These are phyloP conservation scores for Pseudopipra pipra DNA, from an alignment of 2,113 vertebrate species.

Conservation along the genomic window DNA sequence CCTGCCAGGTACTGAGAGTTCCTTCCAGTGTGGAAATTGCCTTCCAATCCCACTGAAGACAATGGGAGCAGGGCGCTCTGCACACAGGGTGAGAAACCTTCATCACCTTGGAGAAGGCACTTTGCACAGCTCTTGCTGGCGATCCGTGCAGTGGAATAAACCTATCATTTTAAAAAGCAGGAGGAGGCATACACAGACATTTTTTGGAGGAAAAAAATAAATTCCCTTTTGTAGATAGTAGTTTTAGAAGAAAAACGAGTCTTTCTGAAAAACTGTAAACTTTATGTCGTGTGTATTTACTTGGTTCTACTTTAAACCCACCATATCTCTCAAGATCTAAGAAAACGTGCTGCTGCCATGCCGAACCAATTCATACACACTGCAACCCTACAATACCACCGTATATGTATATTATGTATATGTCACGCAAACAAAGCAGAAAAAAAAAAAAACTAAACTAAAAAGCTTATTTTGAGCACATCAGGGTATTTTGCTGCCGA, in stretches of 20 bases:
- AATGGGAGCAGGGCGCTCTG: neutral
- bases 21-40: neutral
- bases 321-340: neutral
- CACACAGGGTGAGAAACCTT: neutral
- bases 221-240: neutral
- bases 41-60: neutral
- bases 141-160: neutral
- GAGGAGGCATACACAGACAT: neutral
- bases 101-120: slow-evolving; percentile 66
- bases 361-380: neutral
- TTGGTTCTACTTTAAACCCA: neutral
- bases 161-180: neutral
- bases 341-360: neutral
- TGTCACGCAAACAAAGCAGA: neutral
- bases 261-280: neutral
- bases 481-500: neutral
- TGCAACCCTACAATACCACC: neutral
- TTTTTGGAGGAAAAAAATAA: neutral
- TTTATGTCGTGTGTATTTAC: neutral
- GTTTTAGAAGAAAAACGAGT: neutral
- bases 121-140: neutral
- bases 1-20: neutral
- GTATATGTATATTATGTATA: neutral
- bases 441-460: neutral
- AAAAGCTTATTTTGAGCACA: neutral